Conservation (phyloP, 2,113 vertebrate genomes). For the Bos javanicus region DNA sequence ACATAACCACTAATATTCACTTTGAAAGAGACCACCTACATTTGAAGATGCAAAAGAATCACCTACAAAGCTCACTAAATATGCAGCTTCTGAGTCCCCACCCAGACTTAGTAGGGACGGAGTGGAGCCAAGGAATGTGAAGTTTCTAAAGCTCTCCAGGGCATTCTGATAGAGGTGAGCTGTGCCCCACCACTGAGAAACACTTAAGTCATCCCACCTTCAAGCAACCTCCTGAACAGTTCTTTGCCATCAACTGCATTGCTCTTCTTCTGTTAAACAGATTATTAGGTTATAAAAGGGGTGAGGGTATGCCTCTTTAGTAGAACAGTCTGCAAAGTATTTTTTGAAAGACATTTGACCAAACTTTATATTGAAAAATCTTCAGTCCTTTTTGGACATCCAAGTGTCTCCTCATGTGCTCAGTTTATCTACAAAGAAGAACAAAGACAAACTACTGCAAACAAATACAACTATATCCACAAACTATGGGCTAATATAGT, state of each 20-base stretch:
- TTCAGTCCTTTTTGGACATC: neutral
- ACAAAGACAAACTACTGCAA: neutral
- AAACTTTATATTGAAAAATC: constrained; percentile 7
- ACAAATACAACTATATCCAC: neutral
- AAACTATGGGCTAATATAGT: neutral
- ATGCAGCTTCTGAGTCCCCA: neutral
- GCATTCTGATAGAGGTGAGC: neutral
- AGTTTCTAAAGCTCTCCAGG: neutral
- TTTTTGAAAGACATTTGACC: constrained; percentile 16
- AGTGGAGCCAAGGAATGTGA: neutral
- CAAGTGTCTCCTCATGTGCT: neutral
- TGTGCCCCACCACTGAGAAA: neutral
- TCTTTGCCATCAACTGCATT: neutral
- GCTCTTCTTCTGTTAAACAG: neutral
- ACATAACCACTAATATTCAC: neutral
- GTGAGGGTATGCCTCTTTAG: neutral
- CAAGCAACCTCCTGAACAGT: neutral
- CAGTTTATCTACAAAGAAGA: neutral
- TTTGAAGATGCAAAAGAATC: neutral
- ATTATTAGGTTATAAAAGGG: neutral
- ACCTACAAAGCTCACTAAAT: neutral
- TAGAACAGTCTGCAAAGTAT: neutral
- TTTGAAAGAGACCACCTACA: neutral
- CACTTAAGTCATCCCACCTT: neutral
- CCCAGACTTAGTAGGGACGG: neutral